These are phyloP conservation scores for Ophonus ardosiacus DNA, from an alignment of 2,888 invertebrate genomes.

Conservation along the genomic window DNA sequence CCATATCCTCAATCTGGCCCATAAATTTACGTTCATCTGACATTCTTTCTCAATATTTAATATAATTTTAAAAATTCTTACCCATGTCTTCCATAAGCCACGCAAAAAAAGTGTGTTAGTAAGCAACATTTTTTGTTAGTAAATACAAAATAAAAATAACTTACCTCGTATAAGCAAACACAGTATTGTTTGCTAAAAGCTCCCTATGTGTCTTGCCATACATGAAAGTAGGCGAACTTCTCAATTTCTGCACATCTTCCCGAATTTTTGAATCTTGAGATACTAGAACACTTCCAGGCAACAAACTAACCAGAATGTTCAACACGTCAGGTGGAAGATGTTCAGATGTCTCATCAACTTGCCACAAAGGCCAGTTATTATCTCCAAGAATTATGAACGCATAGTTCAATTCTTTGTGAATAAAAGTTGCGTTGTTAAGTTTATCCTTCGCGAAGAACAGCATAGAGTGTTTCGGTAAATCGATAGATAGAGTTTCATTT, in stretches of 20 bases:
- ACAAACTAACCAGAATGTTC: slow-evolving; percentile 84
- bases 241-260: slow-evolving; percentile 74
- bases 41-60: no score
- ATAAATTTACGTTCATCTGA: no score
- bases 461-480: slow-evolving; percentile 73
- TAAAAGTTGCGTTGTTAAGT: slow-evolving; percentile 65
- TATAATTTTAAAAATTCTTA: slow-evolving; percentile 21
- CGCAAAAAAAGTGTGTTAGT: slow-evolving; percentile 27
- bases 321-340: slow-evolving; percentile 74
- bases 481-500: slow-evolving; percentile 72
- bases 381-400: slow-evolving; percentile 71
- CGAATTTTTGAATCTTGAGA: slow-evolving; percentile 69
- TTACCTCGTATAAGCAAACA: slow-evolving; percentile 85
- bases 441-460: slow-evolving; percentile 68
- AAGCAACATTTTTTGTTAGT: background rate
- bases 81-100: slow-evolving; percentile 55
- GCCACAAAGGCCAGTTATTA: slow-evolving; percentile 77
- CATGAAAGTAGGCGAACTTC: slow-evolving; percentile 80
- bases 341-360: slow-evolving; percentile 71
- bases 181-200: slow-evolving; percentile 76
- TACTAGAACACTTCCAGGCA: slow-evolving; percentile 86
- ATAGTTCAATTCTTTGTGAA: slow-evolving; percentile 69
- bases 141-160: slow-evolving; percentile 4
- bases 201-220: slow-evolving; percentile 79
- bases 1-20: no score